Evolutionary conservation across 2,888 invertebrate species (phyloP), one percentile per base, ranked within the genome.

Genomic region (Epinotia ramella): DNA sequence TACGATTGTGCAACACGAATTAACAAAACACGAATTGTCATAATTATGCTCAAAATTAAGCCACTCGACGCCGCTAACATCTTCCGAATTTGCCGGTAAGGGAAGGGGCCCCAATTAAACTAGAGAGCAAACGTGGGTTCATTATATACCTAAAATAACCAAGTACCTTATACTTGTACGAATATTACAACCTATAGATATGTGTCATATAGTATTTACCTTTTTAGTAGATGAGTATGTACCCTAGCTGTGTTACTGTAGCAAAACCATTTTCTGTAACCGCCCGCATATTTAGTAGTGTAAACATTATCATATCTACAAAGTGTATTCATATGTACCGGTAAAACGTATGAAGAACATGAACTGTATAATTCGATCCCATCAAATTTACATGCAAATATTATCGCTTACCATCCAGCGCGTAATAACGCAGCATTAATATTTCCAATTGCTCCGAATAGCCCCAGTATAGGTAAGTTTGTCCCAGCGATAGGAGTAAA

Each of bases 401-500:
- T 60, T 75, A 75, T 66, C 70, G 60, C 65, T 66, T 71, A 71
- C 65, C 74, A 66, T 60, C 28, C 60, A 62, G 60, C 33, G 46
- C 65, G 65, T 75, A 75, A 65, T 75, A 71, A 71, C 65, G 40
- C 46, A 20, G 70, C 53, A 66, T 75, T 75, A 75, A 75, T 75
- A 75, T 70, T 75, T 75, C 75, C 75, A 75, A 75, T 66, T 75
- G 75, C 40, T 66, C 49, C 20, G 62, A 72, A 76, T 67, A 28
- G 67, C 49, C 64, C 13, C 12, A 11, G 74, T 76, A 69, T 69
- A 76, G 71, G 76, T 74, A 75, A 82, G 80, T 80, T 79, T 80
- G 80, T 81, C 78, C 78, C 78, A 65, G 80, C 79, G 80, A 81
- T 80, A 77, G 89, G 89, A 90, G 90, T 91, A 91, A 91, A 92